Base-by-base conservation (phyloP, 1,140 invertebrate species). In the Drosophila mojavensis region DNA sequence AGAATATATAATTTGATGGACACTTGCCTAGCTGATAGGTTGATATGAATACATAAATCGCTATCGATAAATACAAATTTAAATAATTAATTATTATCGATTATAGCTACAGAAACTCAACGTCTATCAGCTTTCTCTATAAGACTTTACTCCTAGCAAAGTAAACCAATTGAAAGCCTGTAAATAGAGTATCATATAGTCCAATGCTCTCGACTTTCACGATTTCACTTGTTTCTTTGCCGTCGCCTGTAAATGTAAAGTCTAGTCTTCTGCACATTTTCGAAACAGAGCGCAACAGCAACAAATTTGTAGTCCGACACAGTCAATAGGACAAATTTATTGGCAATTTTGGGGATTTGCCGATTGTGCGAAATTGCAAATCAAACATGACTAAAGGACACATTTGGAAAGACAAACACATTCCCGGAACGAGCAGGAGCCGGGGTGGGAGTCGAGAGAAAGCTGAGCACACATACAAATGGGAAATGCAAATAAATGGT, bases 291-390 rank as follows among this genome's bases (percentile, higher is more conserved):
- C 33, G 50, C 36, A 66, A 60, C 41, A 51, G 53, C 53, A 63
- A 39, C 59, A 75, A 69, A 64, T 59, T 75, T 70, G 54, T 53
- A 64, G 72, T 45, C 59, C 59, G 39, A 63, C 45, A 70, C 53
- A 70, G 66, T 75, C 66, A 70, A 75, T 64, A 64, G 67, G 59
- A 75, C 66, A 75, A 75, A 75, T 75, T 70, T 75, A 75, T 75
- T 75, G 72, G 67, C 72, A 75, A 75, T 75, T 75, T 75, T 45
- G 30, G 72, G 66, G 72, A 75, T 75, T 75, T 70, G 59, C 65
- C 65, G 65, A 84, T 86, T 86, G 79, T 88, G 79, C 75, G 56
- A 88, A 86, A 86, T 86, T 88, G 82, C 82, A 86, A 86, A 86
- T 86, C 82, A 86, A 86, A 86, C 82, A 86, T 88, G 82, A 86